Conservation (phyloP, 2,888 invertebrate species). For the Diaphora mendica region DNA sequence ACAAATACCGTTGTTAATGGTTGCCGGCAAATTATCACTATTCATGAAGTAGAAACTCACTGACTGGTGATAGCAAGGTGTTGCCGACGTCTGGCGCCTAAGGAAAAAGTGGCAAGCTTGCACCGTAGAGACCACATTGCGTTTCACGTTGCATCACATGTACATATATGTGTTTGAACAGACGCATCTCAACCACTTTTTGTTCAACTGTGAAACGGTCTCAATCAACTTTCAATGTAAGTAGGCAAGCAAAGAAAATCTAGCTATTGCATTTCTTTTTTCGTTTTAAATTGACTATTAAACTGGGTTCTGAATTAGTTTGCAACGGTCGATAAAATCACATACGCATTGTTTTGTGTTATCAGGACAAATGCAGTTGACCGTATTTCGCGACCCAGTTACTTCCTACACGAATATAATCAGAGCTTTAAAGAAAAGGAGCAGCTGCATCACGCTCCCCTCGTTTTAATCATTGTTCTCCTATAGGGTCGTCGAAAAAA, state of each 20-base stretch:
- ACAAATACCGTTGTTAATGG: slow-evolving; percentile 38
- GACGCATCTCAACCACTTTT: slow-evolving; percentile 66
- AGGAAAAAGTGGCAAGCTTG: slow-evolving; percentile 73
- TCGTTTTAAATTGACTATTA: slow-evolving; percentile 9
- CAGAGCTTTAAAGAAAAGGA: slow-evolving; percentile 76
- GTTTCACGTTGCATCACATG: slow-evolving; percentile 79
- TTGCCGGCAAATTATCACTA: slow-evolving; percentile 60
- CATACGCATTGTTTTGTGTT: slow-evolving; percentile 23
- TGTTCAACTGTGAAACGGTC: slow-evolving; percentile 58
- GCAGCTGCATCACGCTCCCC: slow-evolving; percentile 83
- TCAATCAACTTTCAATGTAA: slow-evolving; percentile 62
- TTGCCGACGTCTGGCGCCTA: slow-evolving; percentile 67
- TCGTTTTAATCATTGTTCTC: slow-evolving; percentile 80
- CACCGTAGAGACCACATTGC: slow-evolving; percentile 67
- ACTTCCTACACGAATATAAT: slow-evolving; percentile 63
- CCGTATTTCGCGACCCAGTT: slow-evolving; percentile 68
- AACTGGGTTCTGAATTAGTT: not conserved
- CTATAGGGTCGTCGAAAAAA: slow-evolving; percentile 80
- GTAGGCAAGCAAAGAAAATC: slow-evolving; percentile 42
- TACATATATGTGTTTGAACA: slow-evolving; percentile 46
- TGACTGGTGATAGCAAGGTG: slow-evolving; percentile 48
- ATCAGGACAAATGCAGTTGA: slow-evolving; percentile 50
- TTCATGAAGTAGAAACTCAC: slow-evolving; percentile 76
- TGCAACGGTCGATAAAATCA: slow-evolving; percentile 22
- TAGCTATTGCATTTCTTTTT: slow-evolving; percentile 22